Conservation (phyloP, 2,888 invertebrate species). For the Latheticus oryzae region DNA sequence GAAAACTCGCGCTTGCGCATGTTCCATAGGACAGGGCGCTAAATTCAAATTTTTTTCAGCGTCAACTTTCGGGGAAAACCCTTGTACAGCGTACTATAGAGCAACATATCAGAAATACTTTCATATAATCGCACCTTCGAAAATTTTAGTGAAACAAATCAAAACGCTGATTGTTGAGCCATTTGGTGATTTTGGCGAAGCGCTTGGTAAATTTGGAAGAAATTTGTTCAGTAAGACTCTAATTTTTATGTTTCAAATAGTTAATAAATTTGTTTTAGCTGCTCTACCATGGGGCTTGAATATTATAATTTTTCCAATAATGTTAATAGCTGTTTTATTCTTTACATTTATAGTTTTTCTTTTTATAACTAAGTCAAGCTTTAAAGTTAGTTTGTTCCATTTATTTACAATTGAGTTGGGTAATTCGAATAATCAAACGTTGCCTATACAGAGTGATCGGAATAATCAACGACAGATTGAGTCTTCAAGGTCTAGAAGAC, state of each 20-base stretch:
- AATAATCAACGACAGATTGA: background rate
- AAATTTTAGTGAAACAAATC: conserved; percentile 29
- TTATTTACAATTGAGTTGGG: conserved; percentile 36
- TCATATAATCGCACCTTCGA: conserved; percentile 31
- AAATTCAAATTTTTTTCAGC: conserved; percentile 29
- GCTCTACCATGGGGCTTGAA: conserved; percentile 36
- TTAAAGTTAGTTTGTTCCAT: conserved; percentile 40
- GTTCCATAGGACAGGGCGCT: background rate
- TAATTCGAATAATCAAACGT: too few relatives aligned
- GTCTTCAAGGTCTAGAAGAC: background rate
- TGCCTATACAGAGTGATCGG: conserved; percentile 5
- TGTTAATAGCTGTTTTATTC: conserved; percentile 22
- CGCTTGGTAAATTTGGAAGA: conserved; percentile 35
- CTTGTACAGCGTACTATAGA: conserved; percentile 30
- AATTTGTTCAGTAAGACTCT: conserved; percentile 24
- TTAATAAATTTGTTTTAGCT: conserved; percentile 33
- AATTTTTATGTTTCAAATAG: too few relatives aligned
- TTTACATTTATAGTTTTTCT: conserved; percentile 32
- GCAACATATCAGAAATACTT: conserved; percentile 32
- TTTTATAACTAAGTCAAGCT: conserved; percentile 16
- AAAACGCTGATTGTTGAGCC: conserved; percentile 25
- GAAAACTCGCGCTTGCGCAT: too few relatives aligned
- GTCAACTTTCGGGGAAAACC: conserved; percentile 13
- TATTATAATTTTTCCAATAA: conserved; percentile 36
- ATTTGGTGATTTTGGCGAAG: conserved; percentile 28